Conservation (phyloP, 1,140 invertebrate species). For the Galleria mellonella region DNA sequence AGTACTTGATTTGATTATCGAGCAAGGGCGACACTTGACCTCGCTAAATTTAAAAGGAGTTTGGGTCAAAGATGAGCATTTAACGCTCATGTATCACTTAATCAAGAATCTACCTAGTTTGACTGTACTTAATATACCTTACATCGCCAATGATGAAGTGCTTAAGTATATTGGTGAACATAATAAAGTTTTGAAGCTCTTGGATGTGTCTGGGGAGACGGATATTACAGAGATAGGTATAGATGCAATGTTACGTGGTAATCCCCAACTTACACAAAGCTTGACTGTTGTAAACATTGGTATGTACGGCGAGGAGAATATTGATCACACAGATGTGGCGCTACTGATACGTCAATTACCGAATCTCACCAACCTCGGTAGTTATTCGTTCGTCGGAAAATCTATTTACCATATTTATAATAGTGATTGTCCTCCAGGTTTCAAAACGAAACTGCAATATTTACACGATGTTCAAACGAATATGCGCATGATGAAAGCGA, state of each 20-base stretch:
- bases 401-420: conserved; percentile 74
- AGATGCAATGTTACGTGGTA: conserved; percentile 69
- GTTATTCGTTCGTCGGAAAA: conserved; percentile 79
- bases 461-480: conserved; percentile 77
- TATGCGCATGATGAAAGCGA: conserved; percentile 72
- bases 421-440: conserved; percentile 67
- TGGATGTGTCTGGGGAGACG: conserved; percentile 80
- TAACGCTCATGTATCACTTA: conserved; percentile 76
- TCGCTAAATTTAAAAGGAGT: conserved; percentile 80
- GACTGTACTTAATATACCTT: conserved; percentile 77
- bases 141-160: conserved; percentile 80
- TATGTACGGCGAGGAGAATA: conserved; percentile 78
- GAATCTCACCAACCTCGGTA: conserved; percentile 76
- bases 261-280: conserved; percentile 66
- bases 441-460: conserved; percentile 77
- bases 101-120: conserved; percentile 75
- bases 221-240: conserved; percentile 78
- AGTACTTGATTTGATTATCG: conserved; percentile 76
- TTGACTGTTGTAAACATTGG: conserved; percentile 78
- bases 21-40: conserved; percentile 76
- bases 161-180: conserved; percentile 76
- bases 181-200: conserved; percentile 74
- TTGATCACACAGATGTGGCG: conserved; percentile 77
- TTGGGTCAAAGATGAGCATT: conserved; percentile 80
- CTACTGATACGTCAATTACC: conserved; percentile 76